Evolutionary conservation across 2,888 invertebrate species (phyloP).

Genomic region (Synergus umbraculus): DNA sequence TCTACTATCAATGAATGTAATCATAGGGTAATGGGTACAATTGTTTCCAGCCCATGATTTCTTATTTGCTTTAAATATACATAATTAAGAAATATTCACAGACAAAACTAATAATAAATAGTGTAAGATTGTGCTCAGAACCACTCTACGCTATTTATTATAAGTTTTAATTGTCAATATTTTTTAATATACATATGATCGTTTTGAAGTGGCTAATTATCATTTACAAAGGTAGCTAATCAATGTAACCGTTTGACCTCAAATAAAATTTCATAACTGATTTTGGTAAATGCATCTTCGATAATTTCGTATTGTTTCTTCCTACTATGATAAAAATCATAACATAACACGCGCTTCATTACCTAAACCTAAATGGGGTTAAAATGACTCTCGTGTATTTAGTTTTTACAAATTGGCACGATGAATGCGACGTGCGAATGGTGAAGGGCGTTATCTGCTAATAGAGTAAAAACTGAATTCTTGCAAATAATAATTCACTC

Average conservation of each 20-base stretch:
- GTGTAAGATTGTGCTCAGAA: too few species aligned
- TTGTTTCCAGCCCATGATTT: too few species aligned
- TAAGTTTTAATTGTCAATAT: too few species aligned
- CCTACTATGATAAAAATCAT: not conserved
- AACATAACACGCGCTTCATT: not conserved
- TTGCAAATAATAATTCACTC: conserved; percentile 4
- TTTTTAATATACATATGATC: too few species aligned
- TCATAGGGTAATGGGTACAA: not conserved
- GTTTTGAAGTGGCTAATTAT: too few species aligned
- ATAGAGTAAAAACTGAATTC: conserved; percentile 2
- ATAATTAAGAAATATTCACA: too few species aligned
- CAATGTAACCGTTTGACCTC: not conserved
- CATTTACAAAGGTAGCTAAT: too few species aligned
- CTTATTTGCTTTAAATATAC: too few species aligned
- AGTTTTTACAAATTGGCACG: conserved; percentile 5
- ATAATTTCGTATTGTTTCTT: not conserved
- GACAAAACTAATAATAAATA: too few species aligned
- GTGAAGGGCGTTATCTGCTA: not conserved
- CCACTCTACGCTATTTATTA: too few species aligned
- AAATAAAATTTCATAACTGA: not conserved
- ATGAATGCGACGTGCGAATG: not conserved
- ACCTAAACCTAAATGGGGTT: not conserved
- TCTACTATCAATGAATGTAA: not conserved
- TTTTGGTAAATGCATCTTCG: not conserved
- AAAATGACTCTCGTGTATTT: not conserved